Base-by-base conservation (phyloP, 2,888 invertebrate species). In the Drosophila anceps region DNA sequence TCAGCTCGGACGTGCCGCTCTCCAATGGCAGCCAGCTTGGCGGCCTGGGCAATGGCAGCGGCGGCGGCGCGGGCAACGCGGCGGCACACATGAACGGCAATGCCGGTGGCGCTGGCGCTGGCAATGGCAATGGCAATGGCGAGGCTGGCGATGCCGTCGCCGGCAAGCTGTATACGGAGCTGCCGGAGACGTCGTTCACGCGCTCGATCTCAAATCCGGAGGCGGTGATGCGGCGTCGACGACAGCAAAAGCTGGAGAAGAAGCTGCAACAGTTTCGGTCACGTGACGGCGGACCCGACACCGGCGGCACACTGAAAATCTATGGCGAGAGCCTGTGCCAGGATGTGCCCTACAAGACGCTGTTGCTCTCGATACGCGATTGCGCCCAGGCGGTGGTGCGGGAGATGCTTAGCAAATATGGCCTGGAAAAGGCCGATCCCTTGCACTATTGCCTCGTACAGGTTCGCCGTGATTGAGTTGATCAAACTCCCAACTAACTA, bases 191-290 rank as follows among this genome's bases (percentile, higher is more conserved):
- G 59, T 98, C 98, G 88, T 99, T 99, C 94, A 99, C 99, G 55
- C 95, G 99, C 90, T 99, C 98, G 88, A 99, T 99, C 92, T 99
- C 99, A 76, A 99, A 99, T 94, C 99, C 99, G 4, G 99, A 99
- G 94, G 98, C 99, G 72, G 99, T 99, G 85, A 99, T 99, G 99
- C 95, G 98, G 76, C 95, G 99, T 58, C 94, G 99, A 62, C 94
- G 99, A 29, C 99, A 99, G 91, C 98, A 99, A 93, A 99, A 99
- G 93, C 95, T 99, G 62, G 99, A 99, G 93, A 96, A 97, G 91
- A 98, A 98, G 93, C 94, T 99, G 90, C 98, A 99, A 92, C 98
- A 98, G 93, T 98, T 98, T 94, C 95, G 98, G 72, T 97, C 97
- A 63, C 97, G 98, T 93, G 98, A 98, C 91, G 98, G 98, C 50